phyloP scores from a whole-genome alignment of 2,113 vertebrate species.

The Crypturellus undulatus region DNA sequence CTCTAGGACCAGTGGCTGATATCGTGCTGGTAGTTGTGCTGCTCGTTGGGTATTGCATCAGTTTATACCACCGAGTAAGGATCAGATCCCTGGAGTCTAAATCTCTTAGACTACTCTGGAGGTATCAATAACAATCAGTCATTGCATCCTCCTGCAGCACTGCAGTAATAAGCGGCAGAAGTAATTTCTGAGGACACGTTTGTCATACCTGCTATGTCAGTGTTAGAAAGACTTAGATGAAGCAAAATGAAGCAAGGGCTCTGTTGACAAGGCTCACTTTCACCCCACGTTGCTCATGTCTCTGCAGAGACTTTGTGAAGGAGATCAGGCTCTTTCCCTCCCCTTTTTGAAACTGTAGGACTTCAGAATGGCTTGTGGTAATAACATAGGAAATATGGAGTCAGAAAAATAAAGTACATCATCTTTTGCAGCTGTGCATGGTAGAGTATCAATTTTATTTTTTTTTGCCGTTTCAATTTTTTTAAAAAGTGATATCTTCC shows the following conservation, averaged over 20 bases:
- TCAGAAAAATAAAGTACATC: background rate
- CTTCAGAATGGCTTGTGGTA: background rate
- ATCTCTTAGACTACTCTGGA: background rate
- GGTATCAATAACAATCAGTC: background rate
- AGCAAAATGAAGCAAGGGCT: background rate
- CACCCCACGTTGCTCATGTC: background rate
- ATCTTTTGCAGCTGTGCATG: background rate
- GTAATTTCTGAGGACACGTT: background rate
- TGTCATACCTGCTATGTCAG: background rate
- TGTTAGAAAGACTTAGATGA: background rate
- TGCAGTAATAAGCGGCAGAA: background rate
- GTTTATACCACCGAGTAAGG: accelerated
- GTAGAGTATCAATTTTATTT: background rate
- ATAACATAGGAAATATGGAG: background rate
- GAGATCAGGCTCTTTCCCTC: background rate
- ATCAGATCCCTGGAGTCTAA: background rate
- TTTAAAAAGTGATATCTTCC: background rate
- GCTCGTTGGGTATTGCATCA: background rate
- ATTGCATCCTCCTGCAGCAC: background rate
- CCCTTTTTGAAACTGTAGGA: background rate
- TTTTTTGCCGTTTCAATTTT: too few species aligned
- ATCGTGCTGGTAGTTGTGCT: background rate
- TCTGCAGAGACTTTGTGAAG: background rate
- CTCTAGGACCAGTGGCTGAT: background rate
- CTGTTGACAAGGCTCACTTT: background rate